A percentile compares a stretch with the other conserved stretches of the same genome.
Conservation (phyloP, 2,113 vertebrate species). For the Pogona vitticeps region DNA sequence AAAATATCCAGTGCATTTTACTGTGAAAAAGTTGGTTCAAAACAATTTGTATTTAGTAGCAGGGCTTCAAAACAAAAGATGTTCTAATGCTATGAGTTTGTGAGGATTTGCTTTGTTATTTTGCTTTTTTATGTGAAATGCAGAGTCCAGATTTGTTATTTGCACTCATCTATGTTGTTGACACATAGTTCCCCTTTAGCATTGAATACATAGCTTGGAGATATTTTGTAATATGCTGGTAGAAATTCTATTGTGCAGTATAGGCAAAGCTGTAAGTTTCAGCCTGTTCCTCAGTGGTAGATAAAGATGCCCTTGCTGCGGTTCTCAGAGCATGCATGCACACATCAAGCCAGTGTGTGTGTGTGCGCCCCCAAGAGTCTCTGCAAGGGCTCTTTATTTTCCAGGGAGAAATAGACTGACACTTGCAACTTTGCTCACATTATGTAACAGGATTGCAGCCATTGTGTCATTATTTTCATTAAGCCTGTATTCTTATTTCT, state of each 20-base stretch:
- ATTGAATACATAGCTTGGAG: constrained; percentile 1
- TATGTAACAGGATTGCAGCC: too few relatives aligned
- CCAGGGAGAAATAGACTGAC: too few relatives aligned
- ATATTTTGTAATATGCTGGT: not conserved
- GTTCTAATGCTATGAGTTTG: not conserved
- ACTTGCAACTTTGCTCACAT: too few relatives aligned
- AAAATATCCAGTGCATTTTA: not conserved
- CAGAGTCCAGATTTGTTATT: not conserved
- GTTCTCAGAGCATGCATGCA: too few relatives aligned
- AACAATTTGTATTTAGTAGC: not conserved
- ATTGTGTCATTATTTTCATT: constrained; percentile 9
- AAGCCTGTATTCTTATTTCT: constrained; percentile 31
- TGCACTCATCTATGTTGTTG: not conserved
- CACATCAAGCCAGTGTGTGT: too few relatives aligned
- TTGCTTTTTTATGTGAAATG: not conserved
- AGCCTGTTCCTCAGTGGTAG: too few relatives aligned
- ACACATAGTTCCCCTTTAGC: not conserved
- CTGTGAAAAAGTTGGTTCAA: too few relatives aligned
- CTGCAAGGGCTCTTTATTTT: too few relatives aligned
- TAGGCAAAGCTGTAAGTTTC: too few relatives aligned
- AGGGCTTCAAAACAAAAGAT: not conserved
- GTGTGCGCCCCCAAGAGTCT: too few relatives aligned
- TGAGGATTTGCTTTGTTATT: not conserved
- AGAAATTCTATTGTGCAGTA: too few relatives aligned
- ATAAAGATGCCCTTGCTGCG: too few relatives aligned